These are phyloP conservation scores for Empidonax traillii DNA, from an alignment of 2,113 vertebrate species.

Conservation along the genomic window DNA sequence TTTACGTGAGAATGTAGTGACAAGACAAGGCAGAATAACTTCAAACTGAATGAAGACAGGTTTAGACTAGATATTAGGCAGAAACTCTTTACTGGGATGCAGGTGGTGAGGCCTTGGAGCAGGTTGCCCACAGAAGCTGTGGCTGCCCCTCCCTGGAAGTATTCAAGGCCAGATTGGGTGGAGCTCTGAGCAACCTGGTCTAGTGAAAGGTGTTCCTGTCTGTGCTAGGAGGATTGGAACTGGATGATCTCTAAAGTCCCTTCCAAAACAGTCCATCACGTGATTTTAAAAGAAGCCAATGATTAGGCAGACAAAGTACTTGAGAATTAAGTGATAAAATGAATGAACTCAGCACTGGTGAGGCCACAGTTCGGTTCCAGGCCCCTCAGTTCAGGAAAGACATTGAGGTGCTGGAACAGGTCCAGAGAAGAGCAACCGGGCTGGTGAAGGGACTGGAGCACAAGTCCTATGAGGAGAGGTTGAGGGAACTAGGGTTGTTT, in stretches of 20 bases:
- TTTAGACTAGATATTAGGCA: background rate
- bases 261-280: background rate
- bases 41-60: background rate
- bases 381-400: too few species aligned
- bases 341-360: background rate
- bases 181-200: background rate
- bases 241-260: background rate
- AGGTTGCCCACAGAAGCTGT: background rate
- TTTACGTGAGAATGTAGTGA: accelerated
- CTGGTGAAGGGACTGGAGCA: too few species aligned
- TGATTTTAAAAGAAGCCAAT: background rate
- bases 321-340: background rate
- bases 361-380: too few species aligned
- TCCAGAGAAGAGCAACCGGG: too few species aligned
- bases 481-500: too few species aligned
- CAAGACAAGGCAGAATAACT: background rate
- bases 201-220: background rate
- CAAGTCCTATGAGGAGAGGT: too few species aligned
- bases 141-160: too few species aligned
- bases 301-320: background rate
- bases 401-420: too few species aligned
- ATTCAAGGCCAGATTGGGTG: background rate
- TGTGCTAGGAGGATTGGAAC: background rate
- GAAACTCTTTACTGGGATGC: background rate
- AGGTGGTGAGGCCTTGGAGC: background rate